Evolutionary conservation across 2,797 vertebrate species (phyloP), one percentile per base, ranked within the genome.

Genomic region (Ctenochaetus hawaiiensis): DNA sequence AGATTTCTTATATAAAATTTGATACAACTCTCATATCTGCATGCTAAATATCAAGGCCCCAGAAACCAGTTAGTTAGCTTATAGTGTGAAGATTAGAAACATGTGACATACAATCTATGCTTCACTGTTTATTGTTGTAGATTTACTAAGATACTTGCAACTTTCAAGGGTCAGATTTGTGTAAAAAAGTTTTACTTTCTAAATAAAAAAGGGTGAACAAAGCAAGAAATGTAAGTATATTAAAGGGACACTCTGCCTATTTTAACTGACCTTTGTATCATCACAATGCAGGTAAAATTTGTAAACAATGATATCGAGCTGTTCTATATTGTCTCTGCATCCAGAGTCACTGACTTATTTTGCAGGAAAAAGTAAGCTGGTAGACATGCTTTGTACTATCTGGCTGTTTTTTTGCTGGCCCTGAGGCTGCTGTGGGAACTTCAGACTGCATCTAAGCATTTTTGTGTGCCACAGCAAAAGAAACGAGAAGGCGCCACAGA

Each of bases 401-500:
- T 10, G 39, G 10, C 39, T 39, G 39, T 9, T 10, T 39, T 8
- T 39, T 39, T 39, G 39, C 39, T 39, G 6, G 39, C 39, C 10
- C 14, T 77, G 22, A 41, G 51, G 20, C 22, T 39, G 26, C 10
- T 39, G 10, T 48, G 22, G 16, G 18, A 44, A 41, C 8, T 11
- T 20, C 56, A 51, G 54, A 52, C 23, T 0, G 5, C 51, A 30
- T 62, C 18, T 17, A 3, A 26, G n/a, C 39, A 39, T 48, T 66
- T 53, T 65, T 44, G 56, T 2, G 7, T 9, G 30, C 26, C 37
- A 58, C 45, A 22, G 48, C 16, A 23, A n/a, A 60, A 44, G 9
- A 70, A 64, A 72, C 17, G 23, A 43, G 18, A 79, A 59, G 39
- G n/a, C 12, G 47, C 53, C 44, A 57, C 43, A 43, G 34, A 74